Percentiles rank a stretch among this genome's conserved stretches.
phyloP scores from a whole-genome alignment of 2,888 invertebrate species.

The Creontiades dilutus region DNA sequence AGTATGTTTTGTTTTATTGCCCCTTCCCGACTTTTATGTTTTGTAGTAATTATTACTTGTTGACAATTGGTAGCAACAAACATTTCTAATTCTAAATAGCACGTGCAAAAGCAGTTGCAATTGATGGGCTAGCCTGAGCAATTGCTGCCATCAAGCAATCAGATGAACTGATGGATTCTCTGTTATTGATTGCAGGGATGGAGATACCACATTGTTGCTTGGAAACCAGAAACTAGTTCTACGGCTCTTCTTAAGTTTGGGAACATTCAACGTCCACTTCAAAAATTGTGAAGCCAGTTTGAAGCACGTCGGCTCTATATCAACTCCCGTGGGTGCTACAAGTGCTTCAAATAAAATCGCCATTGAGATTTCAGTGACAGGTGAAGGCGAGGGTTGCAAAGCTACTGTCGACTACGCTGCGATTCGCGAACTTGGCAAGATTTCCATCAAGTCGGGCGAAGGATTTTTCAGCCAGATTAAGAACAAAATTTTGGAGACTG shows the following conservation, averaged over 20 bases:
- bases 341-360: slow-evolving; percentile 72
- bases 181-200: slow-evolving; percentile 65
- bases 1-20: too few relatives aligned
- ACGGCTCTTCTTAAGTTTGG: slow-evolving; percentile 66
- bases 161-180: not conserved
- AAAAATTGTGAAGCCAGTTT: slow-evolving; percentile 70
- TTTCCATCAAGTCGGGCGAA: slow-evolving; percentile 73
- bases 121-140: too few relatives aligned
- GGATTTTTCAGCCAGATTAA: slow-evolving; percentile 72
- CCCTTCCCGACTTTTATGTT: too few relatives aligned
- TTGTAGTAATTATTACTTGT: too few relatives aligned
- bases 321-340: slow-evolving; percentile 62
- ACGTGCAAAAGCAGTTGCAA: too few relatives aligned
- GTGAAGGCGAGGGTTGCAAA: slow-evolving; percentile 65
- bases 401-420: slow-evolving; percentile 71
- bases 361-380: slow-evolving; percentile 70
- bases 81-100: too few relatives aligned
- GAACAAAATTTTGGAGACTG: slow-evolving; percentile 70
- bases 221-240: slow-evolving; percentile 71
- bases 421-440: slow-evolving; percentile 70
- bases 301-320: slow-evolving; percentile 69
- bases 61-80: too few relatives aligned
- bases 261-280: slow-evolving; percentile 68
- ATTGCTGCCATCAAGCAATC: too few relatives aligned
- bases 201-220: slow-evolving; percentile 72